Conservation (phyloP, 2,888 invertebrate species). For the Tetragonisca angustula region DNA sequence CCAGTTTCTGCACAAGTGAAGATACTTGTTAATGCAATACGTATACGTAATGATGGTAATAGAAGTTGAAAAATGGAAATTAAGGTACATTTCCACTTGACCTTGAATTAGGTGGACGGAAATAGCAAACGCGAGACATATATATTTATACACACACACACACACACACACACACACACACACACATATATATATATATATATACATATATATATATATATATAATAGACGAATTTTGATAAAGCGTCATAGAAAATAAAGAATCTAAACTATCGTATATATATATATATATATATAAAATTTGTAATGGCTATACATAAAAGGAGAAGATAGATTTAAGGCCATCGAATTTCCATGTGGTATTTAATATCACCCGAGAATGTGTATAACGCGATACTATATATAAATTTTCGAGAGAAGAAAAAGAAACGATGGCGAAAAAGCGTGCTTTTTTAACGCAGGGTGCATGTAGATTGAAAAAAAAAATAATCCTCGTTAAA, state of each 20-base stretch:
- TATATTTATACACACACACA: constrained; percentile 63
- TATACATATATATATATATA: constrained; percentile 70
- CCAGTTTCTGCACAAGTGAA: constrained; percentile 85
- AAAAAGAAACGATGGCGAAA: constrained; percentile 17
- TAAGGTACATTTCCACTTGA: constrained; percentile 66
- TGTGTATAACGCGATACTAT: constrained; percentile 52
- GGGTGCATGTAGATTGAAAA: constrained; percentile 55
- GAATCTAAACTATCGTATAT: constrained; percentile 61
- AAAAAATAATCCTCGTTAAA: constrained; percentile 30
- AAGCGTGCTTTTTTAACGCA: constrained; percentile 49
- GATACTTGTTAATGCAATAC: constrained; percentile 69
- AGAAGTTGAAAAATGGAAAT: constrained; percentile 54
- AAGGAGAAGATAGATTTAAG: constrained; percentile 55
- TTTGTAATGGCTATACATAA: constrained; percentile 72
- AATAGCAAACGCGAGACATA: constrained; percentile 69
- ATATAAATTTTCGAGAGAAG: background rate
- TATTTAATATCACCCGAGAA: constrained; percentile 56
- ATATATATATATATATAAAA: constrained; percentile 43
- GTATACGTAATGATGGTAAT: constrained; percentile 74
- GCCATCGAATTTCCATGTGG: constrained; percentile 58
- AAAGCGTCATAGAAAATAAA: constrained; percentile 73
- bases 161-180: too few species aligned
- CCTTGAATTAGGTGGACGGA: constrained; percentile 58
- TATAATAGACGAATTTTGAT: constrained; percentile 80
- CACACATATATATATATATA: constrained; percentile 66